phyloP scores from a whole-genome alignment of 2,797 vertebrate genomes.

The Brotula barbata region DNA sequence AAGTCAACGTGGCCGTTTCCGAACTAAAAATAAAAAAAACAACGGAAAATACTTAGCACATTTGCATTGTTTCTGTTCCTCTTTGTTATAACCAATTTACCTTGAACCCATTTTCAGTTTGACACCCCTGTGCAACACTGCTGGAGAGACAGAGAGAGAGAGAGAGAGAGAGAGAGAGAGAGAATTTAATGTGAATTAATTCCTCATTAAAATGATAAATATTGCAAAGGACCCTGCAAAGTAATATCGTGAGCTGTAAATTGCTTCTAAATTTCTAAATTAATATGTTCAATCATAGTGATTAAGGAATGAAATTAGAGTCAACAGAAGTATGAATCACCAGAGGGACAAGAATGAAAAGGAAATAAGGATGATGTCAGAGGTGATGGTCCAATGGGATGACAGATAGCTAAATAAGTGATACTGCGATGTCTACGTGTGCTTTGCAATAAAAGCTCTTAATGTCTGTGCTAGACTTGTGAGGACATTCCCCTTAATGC shows the following conservation, averaged over 20 bases:
- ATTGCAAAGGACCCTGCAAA: constrained; percentile 47
- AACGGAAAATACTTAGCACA: too few species aligned
- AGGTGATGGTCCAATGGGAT: constrained; percentile 5
- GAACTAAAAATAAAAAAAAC: too few species aligned
- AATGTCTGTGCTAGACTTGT: constrained; percentile 20
- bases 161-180: constrained; percentile 18
- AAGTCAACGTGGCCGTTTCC: too few species aligned
- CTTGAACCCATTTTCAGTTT: background rate
- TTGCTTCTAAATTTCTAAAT: constrained; percentile 59
- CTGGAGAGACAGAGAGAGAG: constrained; percentile 22
- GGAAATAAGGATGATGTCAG: constrained; percentile 2
- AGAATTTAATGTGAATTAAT: constrained; percentile 21
- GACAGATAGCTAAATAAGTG: background rate
- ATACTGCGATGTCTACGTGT: background rate
- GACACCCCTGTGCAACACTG: background rate
- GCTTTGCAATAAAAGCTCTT: constrained; percentile 24
- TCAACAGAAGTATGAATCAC: constrained; percentile 36
- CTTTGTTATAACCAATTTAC: too few species aligned
- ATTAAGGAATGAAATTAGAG: constrained; percentile 54
- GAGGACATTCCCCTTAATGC: constrained; percentile 13
- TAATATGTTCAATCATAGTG: constrained; percentile 59
- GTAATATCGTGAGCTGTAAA: constrained; percentile 42
- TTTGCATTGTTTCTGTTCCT: background rate
- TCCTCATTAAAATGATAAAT: constrained; percentile 31
- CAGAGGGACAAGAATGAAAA: constrained; percentile 17